A percentile compares a stretch with the other conserved stretches of the same genome.
Conservation (phyloP, 2,888 invertebrate genomes). For the Athalia rosae region DNA sequence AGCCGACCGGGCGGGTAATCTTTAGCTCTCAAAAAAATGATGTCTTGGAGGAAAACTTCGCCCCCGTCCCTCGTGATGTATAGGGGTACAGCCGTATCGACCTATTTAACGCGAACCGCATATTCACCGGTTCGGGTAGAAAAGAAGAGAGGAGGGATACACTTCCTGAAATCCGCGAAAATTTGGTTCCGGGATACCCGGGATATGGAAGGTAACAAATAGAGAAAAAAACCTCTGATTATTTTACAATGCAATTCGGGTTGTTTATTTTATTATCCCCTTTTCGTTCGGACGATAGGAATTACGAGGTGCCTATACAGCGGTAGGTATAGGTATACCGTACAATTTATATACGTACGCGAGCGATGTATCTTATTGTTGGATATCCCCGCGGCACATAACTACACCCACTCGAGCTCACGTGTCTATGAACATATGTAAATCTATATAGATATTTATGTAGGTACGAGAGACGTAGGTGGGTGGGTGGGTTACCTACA, state of each 20-base stretch:
- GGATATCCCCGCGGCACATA: too few species aligned
- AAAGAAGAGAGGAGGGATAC: too few species aligned
- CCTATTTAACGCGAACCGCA: too few species aligned
- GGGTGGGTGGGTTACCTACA: too few species aligned
- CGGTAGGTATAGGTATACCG: not conserved
- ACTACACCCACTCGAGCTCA: not conserved
- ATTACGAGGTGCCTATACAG: slow-evolving; percentile 22
- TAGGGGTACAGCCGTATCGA: too few species aligned
- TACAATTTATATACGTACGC: not conserved
- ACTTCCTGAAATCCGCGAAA: too few species aligned
- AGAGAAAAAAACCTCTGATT: too few species aligned
- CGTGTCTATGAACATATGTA: slow-evolving; percentile 35
- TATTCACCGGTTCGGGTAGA: too few species aligned
- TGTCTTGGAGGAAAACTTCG: not conserved
- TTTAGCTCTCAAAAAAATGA: slow-evolving; percentile 22
- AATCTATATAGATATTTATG: slow-evolving; percentile 39
- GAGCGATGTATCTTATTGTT: not conserved
- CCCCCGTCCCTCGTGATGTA: too few species aligned
- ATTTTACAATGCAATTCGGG: too few species aligned
- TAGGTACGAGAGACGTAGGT: not conserved
- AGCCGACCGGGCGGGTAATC: not conserved
- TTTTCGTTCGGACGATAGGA: slow-evolving; percentile 12
- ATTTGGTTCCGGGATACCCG: too few species aligned
- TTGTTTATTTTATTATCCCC: not conserved
- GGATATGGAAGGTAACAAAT: too few species aligned